Percentiles rank a stretch among this genome's conserved stretches.
phyloP scores from a whole-genome alignment of 2,113 vertebrate genomes.

The Casuarius casuarius region DNA sequence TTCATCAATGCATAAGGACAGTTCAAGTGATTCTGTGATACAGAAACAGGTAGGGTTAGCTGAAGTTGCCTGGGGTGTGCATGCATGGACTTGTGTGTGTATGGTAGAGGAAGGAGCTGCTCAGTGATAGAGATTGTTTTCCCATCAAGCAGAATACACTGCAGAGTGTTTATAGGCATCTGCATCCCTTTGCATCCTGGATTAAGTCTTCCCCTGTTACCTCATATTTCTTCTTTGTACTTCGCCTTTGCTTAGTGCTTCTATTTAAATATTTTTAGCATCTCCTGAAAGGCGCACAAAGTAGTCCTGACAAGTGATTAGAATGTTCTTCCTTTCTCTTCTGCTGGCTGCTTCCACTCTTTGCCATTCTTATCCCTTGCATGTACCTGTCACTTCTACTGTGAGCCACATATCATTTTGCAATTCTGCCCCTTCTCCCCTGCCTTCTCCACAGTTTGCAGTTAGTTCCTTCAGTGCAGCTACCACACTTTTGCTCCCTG shows the following conservation, averaged over 20 bases:
- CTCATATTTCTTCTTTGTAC: not conserved
- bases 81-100: too few species aligned
- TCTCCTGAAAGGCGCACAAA: not conserved
- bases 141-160: not conserved
- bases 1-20: not conserved
- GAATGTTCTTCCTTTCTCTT: not conserved
- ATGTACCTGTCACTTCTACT: not conserved
- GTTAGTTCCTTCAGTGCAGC: not conserved
- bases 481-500: not conserved
- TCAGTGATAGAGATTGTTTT: not conserved
- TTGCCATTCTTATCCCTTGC: not conserved
- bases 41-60: not conserved
- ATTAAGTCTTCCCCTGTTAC: not conserved
- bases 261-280: not conserved
- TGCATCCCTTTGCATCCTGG: not conserved
- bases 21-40: not conserved
- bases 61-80: not conserved
- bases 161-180: not conserved
- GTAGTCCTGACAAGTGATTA: not conserved
- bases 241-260: not conserved
- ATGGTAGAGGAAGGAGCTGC: not conserved
- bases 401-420: not conserved
- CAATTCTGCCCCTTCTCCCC: not conserved
- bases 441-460: accelerated
- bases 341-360: not conserved